These are phyloP conservation scores for Crambe crambe DNA, from an alignment of 37 sponge, comb jelly and placozoan species.

Conservation along the genomic window DNA sequence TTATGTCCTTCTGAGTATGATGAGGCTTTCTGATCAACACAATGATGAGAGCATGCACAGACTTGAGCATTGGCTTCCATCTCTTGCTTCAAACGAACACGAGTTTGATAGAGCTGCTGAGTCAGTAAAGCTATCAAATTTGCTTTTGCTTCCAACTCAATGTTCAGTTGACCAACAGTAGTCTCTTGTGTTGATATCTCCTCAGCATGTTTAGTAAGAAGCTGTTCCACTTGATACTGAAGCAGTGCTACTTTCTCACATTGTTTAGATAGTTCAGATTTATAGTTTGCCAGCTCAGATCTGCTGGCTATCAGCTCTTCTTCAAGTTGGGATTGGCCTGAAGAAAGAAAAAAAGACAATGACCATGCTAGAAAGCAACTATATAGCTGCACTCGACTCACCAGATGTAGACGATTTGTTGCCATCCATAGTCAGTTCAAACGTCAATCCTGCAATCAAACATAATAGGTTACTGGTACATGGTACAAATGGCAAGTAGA, in stretches of 20 bases:
- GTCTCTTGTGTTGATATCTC: conserved; percentile 30
- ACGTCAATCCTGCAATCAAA: conserved; percentile 50
- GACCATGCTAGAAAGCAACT: too few relatives aligned
- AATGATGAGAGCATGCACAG: background rate
- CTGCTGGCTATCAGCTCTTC: conserved; percentile 32
- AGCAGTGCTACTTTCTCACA: conserved; percentile 39
- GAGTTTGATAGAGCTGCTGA: conserved; percentile 51
- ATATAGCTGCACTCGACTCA: too few relatives aligned
- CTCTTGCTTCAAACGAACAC: background rate
- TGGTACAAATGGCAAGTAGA: too few relatives aligned
- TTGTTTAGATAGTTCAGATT: conserved; percentile 22
- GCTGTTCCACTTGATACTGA: conserved; percentile 29
- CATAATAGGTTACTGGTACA: background rate
- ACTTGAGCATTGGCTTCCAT: conserved; percentile 9
- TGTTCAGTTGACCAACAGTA: background rate
- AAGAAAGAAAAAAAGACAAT: background rate
- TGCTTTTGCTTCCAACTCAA: conserved; percentile 52
- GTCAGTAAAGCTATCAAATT: conserved; percentile 45
- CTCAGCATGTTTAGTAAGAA: background rate
- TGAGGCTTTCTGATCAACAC: background rate
- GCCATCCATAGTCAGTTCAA: conserved; percentile 63
- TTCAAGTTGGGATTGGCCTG: conserved; percentile 24
- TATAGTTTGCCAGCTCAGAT: conserved; percentile 24
- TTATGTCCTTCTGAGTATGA: background rate
- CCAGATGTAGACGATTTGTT: background rate